Evolutionary conservation across 2,113 vertebrate genomes (phyloP), one percentile per base, ranked within the genome.

Genomic region (Oriolus oriolus): DNA sequence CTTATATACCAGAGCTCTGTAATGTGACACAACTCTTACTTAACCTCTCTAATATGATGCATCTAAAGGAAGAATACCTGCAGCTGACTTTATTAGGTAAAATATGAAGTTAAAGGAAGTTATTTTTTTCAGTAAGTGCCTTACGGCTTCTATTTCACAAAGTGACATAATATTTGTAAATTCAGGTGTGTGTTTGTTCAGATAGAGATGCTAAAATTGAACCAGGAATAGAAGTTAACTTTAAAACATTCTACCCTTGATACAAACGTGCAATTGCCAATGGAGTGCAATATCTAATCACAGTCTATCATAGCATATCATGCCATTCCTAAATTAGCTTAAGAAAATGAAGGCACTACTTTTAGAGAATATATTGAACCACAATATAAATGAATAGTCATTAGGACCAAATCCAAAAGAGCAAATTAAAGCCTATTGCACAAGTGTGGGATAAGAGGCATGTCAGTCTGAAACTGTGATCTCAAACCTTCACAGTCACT

Each of bases 401-500:
- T 42, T 61, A 53, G 9, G 44, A 66, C 4, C 37, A 4, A 33
- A 68, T 82, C 42, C 7, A 42, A 63, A 82, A 63, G 1, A 70
- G 1, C 3, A 61, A 39, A 77, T 47, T 20, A 60, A 11, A 49
- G 1, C 4, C 3, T 44, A 65, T 61, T n/a, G 7, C 5, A 47
- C 9, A 37, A 22, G 1, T 41, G 6, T 75, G 18, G 2, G 6
- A 13, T 28, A 42, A 27, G 57, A 88, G 3, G 5, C 1, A 3
- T 16, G 11, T 33, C 21, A 70, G 42, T 50, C 35, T 83, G 35
- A 68, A 78, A 79, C 0, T 24, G 9, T 24, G 13, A 42, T 10
- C 18, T 76, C 30, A 57, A 8, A 59, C 2, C 5, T 74, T 76
- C 8, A 4, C 13, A 50, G 9, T 9, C 2, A 1, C 11, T 35